phyloP scores from a whole-genome alignment of 2,888 invertebrate genomes.

The Eupithecia dodoneata region DNA sequence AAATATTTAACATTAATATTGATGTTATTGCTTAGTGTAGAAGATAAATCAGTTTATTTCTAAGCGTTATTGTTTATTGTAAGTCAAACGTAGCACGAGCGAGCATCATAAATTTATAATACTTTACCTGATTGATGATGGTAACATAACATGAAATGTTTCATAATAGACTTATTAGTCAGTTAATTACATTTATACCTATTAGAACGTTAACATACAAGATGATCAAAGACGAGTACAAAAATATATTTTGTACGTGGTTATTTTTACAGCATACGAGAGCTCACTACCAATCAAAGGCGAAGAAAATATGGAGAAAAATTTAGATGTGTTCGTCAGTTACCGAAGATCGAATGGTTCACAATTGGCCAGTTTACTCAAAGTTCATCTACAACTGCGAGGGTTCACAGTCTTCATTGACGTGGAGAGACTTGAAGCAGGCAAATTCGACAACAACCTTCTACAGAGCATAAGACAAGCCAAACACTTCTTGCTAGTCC shows the following conservation, averaged over 20 bases:
- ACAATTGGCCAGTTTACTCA: slow-evolving; percentile 96
- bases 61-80: slow-evolving; percentile 35
- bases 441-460: slow-evolving; percentile 99
- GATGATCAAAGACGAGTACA: slow-evolving; percentile 39
- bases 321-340: slow-evolving; percentile 98
- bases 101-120: slow-evolving; percentile 15
- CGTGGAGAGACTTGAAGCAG: slow-evolving; percentile 98
- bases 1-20: background rate
- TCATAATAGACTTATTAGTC: slow-evolving; percentile 17
- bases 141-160: background rate
- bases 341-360: slow-evolving; percentile 99
- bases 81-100: slow-evolving; percentile 16
- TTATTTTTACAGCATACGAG: slow-evolving; percentile 83
- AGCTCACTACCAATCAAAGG: slow-evolving; percentile 87
- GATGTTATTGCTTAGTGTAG: slow-evolving; percentile 15
- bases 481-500: slow-evolving; percentile 97
- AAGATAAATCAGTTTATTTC: slow-evolving; percentile 27
- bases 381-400: slow-evolving; percentile 97
- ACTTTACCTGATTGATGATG: background rate
- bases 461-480: slow-evolving; percentile 98
- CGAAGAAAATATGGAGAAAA: slow-evolving; percentile 93
- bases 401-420: slow-evolving; percentile 99
- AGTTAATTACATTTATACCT: slow-evolving; percentile 20
- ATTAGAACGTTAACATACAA: slow-evolving; percentile 35
- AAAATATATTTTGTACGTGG: slow-evolving; percentile 29